These are phyloP conservation scores for Tor tambroides DNA, from an alignment of 2,113 vertebrate species.

Conservation along the genomic window DNA sequence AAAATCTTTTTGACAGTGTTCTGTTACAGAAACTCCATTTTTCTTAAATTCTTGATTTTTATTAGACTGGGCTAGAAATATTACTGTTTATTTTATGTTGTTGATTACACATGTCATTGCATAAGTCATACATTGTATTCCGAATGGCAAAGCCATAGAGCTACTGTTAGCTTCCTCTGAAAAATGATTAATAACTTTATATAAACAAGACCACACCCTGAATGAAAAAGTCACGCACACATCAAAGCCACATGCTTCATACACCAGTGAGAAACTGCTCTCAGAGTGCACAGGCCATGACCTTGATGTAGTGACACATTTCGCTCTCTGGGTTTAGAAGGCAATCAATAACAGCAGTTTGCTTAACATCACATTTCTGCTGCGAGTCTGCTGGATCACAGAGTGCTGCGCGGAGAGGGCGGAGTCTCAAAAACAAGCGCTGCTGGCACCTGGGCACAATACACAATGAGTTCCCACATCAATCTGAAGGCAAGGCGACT, in stretches of 20 bases:
- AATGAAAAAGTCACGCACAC: background rate
- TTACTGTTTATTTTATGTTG: background rate
- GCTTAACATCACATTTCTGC: constrained; percentile 19
- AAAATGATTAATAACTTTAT: background rate
- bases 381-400: background rate
- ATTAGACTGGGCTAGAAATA: background rate
- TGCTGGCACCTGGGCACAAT: background rate
- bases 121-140: background rate
- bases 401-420: background rate
- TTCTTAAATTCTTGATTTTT: too few relatives aligned
- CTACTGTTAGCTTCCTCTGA: background rate
- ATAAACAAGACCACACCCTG: background rate
- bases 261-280: background rate
- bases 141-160: background rate
- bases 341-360: constrained; percentile 38
- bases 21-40: too few relatives aligned
- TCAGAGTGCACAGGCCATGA: constrained; percentile 25
- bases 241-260: constrained; percentile 2
- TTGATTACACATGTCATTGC: background rate
- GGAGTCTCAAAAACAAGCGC: background rate
- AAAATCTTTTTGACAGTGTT: too few relatives aligned
- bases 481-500: background rate
- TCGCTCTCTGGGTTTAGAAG: background rate
- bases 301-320: constrained; percentile 50
- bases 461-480: background rate